Evolutionary conservation across 2,888 invertebrate genomes (phyloP), one percentile per base, ranked within the genome.

Genomic region (Lasioglossum oenotherae): DNA sequence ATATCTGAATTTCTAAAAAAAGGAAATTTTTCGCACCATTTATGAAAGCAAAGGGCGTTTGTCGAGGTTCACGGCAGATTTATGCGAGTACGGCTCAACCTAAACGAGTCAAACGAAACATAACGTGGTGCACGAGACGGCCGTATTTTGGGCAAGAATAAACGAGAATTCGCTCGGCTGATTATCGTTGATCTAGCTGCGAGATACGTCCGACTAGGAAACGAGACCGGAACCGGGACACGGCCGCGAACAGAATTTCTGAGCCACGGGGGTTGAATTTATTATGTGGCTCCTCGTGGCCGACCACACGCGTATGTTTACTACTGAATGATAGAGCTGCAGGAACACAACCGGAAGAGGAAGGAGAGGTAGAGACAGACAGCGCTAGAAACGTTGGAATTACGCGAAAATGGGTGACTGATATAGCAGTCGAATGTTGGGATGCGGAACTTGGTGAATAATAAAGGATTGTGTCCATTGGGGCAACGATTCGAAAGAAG

Each of bases 291-390:
- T 81, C 46, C 78, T 80, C 85, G 71, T 31, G 90, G 78, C 84
- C 57, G 87, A 84, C 90, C 89, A 87, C 69, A 64, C 84, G 82
- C 81, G 78, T 84, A 83, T 80, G 78, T 87, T 87, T 86, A 88
- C 90, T 81, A 90, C 90, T 90, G 82, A 79, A 75, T 75, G 84
- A 85, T 79, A 41, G 77, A 85, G 64, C 27, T 74, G 23, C 73
- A 14, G 27, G 14, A 41, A 82, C 41, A 38, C 49, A 38, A 31
- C 38, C 75, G 73, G 31, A 31, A 67, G 38, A 35, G 53, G 35
- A 46, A 73, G 38, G 53, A 60, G 69, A 38, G 31, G 44, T 27
- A 46, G 60, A 44, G 27, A 41, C 19, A 31, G 35, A 67, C 67
- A 67, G 23, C 31, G 35, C 35, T 31, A 19, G 35, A 27, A 14